A percentile compares a stretch with the other conserved stretches of the same genome.
Conservation (phyloP, 2,888 invertebrate species). For the Cistogaster globosa region DNA sequence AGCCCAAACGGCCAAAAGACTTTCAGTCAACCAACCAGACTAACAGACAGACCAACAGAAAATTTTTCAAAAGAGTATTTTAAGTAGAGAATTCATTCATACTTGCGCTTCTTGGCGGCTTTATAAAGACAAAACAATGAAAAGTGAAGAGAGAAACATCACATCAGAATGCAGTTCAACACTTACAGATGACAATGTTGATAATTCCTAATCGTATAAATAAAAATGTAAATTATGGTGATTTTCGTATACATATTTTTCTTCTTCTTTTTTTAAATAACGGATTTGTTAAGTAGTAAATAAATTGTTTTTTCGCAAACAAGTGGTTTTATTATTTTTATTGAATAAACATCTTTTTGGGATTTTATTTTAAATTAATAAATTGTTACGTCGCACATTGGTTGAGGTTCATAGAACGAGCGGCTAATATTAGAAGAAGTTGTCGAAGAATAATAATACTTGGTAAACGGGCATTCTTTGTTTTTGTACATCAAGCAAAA, state of each 20-base stretch:
- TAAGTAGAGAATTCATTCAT: constrained; percentile 34
- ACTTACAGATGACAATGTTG: constrained; percentile 79
- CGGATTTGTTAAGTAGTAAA: constrained; percentile 23
- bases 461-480: no score
- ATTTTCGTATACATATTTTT: constrained; percentile 58
- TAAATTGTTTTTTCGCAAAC: constrained; percentile 2
- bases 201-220: constrained; percentile 80
- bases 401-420: no score
- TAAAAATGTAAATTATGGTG: constrained; percentile 80
- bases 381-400: no score
- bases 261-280: not conserved
- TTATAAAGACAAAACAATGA: constrained; percentile 60
- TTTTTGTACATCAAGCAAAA: no score
- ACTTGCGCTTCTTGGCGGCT: constrained; percentile 48
- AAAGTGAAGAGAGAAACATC: constrained; percentile 72
- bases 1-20: constrained; percentile 6
- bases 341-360: not conserved
- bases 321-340: constrained; percentile 29
- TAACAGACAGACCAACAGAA: not conserved
- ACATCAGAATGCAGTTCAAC: constrained; percentile 76
- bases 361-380: not conserved
- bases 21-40: constrained; percentile 19
- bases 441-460: no score
- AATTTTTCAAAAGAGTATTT: constrained; percentile 4
- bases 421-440: no score